A percentile compares a stretch with the other conserved stretches of the same genome.
phyloP scores from a whole-genome alignment of 1,140 invertebrate genomes.

The Aphelenchoides besseyi region DNA sequence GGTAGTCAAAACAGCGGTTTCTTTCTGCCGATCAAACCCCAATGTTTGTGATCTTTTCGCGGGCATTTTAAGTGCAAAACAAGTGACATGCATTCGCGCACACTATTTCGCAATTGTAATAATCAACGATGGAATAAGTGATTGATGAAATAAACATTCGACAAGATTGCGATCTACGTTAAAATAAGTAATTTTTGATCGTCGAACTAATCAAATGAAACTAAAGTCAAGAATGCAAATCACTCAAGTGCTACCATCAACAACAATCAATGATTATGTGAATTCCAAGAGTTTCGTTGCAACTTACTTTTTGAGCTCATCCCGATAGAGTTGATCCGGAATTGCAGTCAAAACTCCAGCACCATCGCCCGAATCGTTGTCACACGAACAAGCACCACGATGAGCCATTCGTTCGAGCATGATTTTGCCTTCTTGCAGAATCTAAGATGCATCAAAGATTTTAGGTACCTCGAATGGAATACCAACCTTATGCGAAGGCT shows the following conservation, averaged over 20 bases:
- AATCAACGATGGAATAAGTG: no score
- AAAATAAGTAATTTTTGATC: neutral
- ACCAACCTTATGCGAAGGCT: slow-evolving; percentile 81
- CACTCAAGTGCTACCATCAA: no score
- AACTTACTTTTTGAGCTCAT: slow-evolving; percentile 72
- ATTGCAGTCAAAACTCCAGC: slow-evolving; percentile 92
- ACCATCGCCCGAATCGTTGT: slow-evolving; percentile 97
- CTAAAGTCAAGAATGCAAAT: no score
- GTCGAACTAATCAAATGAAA: neutral
- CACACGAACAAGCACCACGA: slow-evolving; percentile 92
- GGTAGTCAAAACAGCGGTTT: neutral
- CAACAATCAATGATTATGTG: neutral
- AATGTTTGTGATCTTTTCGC: neutral
- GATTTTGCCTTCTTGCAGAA: slow-evolving; percentile 85
- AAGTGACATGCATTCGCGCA: no score
- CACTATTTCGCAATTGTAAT: no score
- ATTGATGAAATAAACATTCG: neutral
- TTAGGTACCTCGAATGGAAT: slow-evolving; percentile 25
- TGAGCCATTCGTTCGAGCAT: slow-evolving; percentile 95
- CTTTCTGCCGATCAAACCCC: neutral
- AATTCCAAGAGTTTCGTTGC: neutral
- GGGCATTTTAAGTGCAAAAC: neutral
- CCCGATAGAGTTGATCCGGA: slow-evolving; percentile 84
- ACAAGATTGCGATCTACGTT: neutral
- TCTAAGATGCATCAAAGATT: slow-evolving; percentile 69